phyloP scores from a whole-genome alignment of 2,113 vertebrate species.

The Amblyornis subalaris region DNA sequence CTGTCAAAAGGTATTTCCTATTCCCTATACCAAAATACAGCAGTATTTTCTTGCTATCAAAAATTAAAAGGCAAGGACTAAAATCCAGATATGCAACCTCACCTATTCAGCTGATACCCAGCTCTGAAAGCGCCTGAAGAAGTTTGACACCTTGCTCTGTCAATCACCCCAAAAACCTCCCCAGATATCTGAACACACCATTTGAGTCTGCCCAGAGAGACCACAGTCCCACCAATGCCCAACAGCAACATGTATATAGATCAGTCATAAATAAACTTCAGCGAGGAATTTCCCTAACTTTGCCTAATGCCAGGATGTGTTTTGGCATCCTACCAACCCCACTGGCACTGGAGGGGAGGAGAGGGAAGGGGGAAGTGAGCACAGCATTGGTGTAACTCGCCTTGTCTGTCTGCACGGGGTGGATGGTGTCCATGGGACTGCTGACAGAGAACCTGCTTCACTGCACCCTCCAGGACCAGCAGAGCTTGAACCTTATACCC shows the following conservation, averaged over 20 bases:
- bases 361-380: neutral
- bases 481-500: neutral
- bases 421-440: fast-evolving
- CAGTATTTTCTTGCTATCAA: neutral
- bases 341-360: neutral
- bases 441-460: neutral
- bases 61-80: neutral
- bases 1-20: neutral
- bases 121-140: neutral
- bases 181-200: neutral
- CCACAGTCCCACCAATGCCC: neutral
- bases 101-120: neutral
- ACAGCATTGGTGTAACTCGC: neutral
- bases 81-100: neutral
- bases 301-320: neutral
- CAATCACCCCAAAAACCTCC: neutral
- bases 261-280: neutral
- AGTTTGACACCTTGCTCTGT: neutral
- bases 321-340: neutral
- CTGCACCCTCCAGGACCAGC: neutral
- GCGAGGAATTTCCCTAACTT: neutral
- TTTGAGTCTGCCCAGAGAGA: neutral
- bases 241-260: no score
- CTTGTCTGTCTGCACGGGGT: neutral
- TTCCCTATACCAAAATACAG: neutral